Percentiles rank a stretch among this genome's conserved stretches.
Conservation (phyloP, 2,113 vertebrate species). For the Rattus norvegicus region DNA sequence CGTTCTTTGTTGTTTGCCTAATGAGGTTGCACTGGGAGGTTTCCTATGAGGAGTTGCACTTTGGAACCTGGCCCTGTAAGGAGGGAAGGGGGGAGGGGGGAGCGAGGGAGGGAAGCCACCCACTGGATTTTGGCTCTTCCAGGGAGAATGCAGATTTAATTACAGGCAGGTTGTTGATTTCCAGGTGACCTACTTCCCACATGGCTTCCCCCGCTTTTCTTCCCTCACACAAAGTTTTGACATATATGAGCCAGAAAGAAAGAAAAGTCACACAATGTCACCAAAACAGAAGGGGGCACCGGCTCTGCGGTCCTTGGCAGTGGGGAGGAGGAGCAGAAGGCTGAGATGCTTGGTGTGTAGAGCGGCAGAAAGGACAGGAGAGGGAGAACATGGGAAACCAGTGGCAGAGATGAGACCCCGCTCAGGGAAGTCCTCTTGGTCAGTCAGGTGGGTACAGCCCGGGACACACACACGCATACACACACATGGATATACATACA, state of each 20-base stretch:
- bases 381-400: fast-evolving
- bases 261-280: not conserved
- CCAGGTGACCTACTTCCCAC: constrained; percentile 55
- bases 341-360: fast-evolving
- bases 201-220: not conserved
- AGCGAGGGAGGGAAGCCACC: not conserved
- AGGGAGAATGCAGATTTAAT: not conserved
- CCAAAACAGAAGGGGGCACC: not conserved
- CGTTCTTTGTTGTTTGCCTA: not conserved
- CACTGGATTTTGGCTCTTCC: not conserved
- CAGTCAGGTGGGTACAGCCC: not conserved
- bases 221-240: constrained; percentile 39
- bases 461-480: not conserved
- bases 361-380: fast-evolving
- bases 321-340: not conserved
- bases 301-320: not conserved
- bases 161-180: constrained; percentile 4
- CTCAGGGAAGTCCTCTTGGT: not conserved
- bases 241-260: not conserved
- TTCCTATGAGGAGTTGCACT: not conserved
- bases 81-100: not conserved
- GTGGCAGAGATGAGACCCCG: not conserved
- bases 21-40: not conserved
- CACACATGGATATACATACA: not conserved
- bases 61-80: not conserved